Base-by-base conservation (phyloP, 1,140 invertebrate species). In the Drosophila auraria region DNA sequence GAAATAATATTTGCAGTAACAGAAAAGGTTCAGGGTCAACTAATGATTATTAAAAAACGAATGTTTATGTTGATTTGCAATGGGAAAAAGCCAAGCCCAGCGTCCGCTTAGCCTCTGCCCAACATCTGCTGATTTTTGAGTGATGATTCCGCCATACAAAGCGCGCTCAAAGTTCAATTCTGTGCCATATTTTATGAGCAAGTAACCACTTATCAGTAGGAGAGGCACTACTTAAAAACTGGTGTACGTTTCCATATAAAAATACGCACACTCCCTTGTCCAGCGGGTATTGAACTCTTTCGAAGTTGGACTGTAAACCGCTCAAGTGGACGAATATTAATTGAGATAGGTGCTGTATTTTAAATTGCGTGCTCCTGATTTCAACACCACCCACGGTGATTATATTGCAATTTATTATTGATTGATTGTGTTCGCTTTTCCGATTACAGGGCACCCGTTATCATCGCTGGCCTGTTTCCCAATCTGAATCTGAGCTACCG, bases 401-500 rank as follows among this genome's bases (percentile, higher is more conserved):
- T 20, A 36, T 12, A 70, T 20, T 68, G 38, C 36, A 66, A 25
- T 50, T 7, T 54, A 54, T 54, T 63, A 47, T 33, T 59, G 45
- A 60, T 58, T 73, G 53, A 71, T 72, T 58, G 7, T 51, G 25
- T 36, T 36, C 15, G 61, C 38, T 65, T 51, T 78, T 78, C 72
- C 80, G 44, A 78, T 87, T 87, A 25, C 77, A 92, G 91, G 80
- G 91, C 89, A 30, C 80, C 89, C 11, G 78, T 76, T 15, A 91
- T 92, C 56, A 84, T 92, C 68, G 86, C 87, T 51, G 70, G 81
- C 45, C 75, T 92, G 58, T 92, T 92, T 86, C 91, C 91, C 27
- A 87, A 90, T 72, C 77, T 92, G 57, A 91, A 92, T 73, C 82
- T 92, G 38, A 87, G 77, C 77, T 92, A 92, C 78, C 81, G 90